Conservation (phyloP, 2,113 vertebrate genomes). For the Ammospiza caudacuta region DNA sequence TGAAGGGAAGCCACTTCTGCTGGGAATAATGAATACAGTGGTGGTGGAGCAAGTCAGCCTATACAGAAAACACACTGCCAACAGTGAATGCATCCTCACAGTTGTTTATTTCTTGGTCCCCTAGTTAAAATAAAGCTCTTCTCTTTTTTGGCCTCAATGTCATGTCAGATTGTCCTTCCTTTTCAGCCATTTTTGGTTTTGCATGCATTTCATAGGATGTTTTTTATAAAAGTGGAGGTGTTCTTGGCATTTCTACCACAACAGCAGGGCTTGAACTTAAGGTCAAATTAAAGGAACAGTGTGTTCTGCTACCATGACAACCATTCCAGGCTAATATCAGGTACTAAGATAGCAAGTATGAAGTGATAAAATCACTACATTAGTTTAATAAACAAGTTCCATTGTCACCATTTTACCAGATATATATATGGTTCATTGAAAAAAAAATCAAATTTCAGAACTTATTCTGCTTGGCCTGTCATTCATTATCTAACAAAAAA, state of each 20-base stretch:
- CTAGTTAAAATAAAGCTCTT: constrained; percentile 16
- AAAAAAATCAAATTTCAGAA: constrained; percentile 29
- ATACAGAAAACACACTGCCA: background rate
- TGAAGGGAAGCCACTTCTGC: background rate
- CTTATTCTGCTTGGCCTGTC: constrained; percentile 35
- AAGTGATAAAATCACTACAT: constrained; percentile 79
- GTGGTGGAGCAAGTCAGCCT: constrained; percentile 18
- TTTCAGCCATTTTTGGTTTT: constrained; percentile 33
- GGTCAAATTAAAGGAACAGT: constrained; percentile 82
- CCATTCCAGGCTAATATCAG: constrained; percentile 77
- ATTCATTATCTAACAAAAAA: constrained; percentile 44
- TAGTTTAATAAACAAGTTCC: constrained; percentile 81
- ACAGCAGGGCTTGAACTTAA: constrained; percentile 81
- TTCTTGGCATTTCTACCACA: constrained; percentile 81
- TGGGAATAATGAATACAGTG: constrained; percentile 12
- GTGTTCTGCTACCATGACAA: constrained; percentile 81
- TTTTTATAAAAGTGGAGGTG: constrained; percentile 75
- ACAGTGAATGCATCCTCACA: background rate
- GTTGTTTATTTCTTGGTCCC: constrained; percentile 44
- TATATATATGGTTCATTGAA: constrained; percentile 24
- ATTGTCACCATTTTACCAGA: constrained; percentile 68
- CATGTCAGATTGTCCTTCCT: constrained; percentile 4
- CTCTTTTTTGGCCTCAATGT: background rate
- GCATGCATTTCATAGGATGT: constrained; percentile 61
- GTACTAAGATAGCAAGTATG: constrained; percentile 74